Evolutionary conservation across 1,140 invertebrate genomes (phyloP).

Genomic region (Ips nitidus): DNA sequence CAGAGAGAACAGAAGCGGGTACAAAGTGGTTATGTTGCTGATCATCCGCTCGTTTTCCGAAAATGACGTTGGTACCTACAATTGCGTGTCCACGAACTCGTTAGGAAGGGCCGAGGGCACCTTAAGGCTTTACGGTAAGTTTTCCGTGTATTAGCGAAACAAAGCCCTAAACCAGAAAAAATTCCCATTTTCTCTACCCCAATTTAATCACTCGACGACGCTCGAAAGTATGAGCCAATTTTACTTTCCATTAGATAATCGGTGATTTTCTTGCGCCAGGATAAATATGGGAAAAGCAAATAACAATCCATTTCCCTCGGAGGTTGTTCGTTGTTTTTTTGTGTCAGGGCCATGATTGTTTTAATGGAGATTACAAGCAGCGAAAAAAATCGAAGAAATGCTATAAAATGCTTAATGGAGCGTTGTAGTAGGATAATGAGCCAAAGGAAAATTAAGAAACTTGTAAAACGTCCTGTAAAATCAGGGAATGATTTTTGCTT

Average conservation of each 20-base stretch:
- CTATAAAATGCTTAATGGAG: too few species aligned
- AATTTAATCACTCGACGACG: conserved; percentile 9
- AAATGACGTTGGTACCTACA: conserved; percentile 84
- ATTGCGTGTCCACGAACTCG: conserved; percentile 88
- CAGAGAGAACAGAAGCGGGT: conserved; percentile 73
- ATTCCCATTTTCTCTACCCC: not conserved
- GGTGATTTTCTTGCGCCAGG: not conserved
- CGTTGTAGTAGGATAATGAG: too few species aligned
- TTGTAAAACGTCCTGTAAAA: too few species aligned
- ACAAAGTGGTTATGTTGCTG: conserved; percentile 83
- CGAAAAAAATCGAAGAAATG: too few species aligned
- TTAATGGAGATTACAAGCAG: too few species aligned
- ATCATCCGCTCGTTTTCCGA: conserved; percentile 76
- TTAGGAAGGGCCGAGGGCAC: conserved; percentile 83
- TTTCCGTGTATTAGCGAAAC: not conserved
- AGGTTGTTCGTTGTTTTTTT: too few species aligned
- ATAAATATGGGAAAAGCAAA: not conserved
- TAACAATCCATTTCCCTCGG: too few species aligned
- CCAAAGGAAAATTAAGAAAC: too few species aligned
- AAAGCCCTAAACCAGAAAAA: not conserved
- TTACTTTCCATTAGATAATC: conserved; percentile 12
- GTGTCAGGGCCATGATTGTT: too few species aligned
- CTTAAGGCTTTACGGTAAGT: conserved; percentile 82
- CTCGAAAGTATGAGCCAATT: conserved; percentile 12
- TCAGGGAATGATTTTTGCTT: too few species aligned